phyloP scores from a whole-genome alignment of 2,113 vertebrate genomes.

The Nibea coibor region DNA sequence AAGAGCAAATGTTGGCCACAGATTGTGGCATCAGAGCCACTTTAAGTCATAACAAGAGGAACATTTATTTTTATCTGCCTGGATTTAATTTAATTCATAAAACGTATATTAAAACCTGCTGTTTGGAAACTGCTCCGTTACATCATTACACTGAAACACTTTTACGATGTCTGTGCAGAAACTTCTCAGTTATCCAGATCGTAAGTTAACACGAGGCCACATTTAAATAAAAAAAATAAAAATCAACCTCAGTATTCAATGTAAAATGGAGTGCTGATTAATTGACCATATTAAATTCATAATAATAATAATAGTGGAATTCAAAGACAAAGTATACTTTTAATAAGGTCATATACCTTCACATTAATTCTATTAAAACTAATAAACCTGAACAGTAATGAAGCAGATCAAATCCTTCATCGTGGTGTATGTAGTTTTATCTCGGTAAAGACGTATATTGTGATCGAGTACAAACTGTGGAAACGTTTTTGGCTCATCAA shows the following conservation, averaged over 20 bases:
- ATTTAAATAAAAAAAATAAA: too few species aligned
- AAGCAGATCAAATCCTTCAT: background rate
- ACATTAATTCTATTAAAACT: background rate
- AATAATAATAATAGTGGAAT: background rate
- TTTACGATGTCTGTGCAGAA: too few species aligned
- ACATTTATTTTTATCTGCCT: background rate
- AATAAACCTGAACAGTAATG: constrained; percentile 10
- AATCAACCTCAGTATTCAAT: background rate
- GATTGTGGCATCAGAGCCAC: background rate
- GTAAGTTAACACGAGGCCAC: background rate
- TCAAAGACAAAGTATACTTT: background rate
- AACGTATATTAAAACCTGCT: constrained; percentile 2
- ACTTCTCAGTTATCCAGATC: too few species aligned
- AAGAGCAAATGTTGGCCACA: constrained; percentile 30
- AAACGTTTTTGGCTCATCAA: background rate
- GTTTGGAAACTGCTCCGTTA: background rate
- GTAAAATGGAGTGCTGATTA: background rate
- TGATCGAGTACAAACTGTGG: background rate
- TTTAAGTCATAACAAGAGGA: background rate
- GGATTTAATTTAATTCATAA: constrained; percentile 3
- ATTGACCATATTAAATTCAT: background rate
- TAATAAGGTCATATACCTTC: background rate
- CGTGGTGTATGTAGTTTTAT: background rate
- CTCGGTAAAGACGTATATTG: too few species aligned
- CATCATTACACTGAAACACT: background rate